Conservation (phyloP, 2,888 invertebrate genomes). For the Exocentrus adspersus region DNA sequence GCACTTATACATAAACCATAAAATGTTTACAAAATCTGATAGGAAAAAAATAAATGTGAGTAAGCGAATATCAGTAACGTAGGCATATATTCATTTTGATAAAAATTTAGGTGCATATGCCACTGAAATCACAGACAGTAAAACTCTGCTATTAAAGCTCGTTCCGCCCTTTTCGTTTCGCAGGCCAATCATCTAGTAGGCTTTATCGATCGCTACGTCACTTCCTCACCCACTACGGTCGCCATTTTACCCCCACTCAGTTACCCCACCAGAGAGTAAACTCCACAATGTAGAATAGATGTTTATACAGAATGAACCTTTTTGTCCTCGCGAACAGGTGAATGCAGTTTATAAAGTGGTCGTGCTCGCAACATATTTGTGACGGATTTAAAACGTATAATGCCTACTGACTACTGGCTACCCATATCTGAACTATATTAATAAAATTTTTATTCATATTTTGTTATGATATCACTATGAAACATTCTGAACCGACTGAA, state of each 20-base stretch:
- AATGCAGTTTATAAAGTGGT: constrained; percentile 43
- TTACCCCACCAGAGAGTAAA: constrained; percentile 40
- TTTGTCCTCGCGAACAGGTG: constrained; percentile 46
- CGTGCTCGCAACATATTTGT: constrained; percentile 20
- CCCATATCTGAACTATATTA: background rate
- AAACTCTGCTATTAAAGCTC: constrained; percentile 56
- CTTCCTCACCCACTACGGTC: constrained; percentile 59
- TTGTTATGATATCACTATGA: too few species aligned
- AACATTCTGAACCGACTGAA: too few species aligned
- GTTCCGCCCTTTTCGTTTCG: constrained; percentile 54
- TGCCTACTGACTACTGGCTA: too few species aligned
- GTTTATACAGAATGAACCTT: constrained; percentile 51
- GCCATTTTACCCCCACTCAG: constrained; percentile 60
- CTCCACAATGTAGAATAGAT: constrained; percentile 53
- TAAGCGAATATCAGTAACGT: constrained; percentile 24
- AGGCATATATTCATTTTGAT: constrained; percentile 25
- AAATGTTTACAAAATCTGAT: background rate
- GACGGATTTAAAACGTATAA: constrained; percentile 2
- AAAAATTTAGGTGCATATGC: constrained; percentile 31
- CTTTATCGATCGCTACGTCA: constrained; percentile 64
- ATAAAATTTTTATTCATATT: too few species aligned
- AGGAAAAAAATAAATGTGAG: constrained; percentile 5
- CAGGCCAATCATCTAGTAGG: constrained; percentile 60
- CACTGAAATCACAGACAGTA: constrained; percentile 58
- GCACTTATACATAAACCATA: background rate